Evolutionary conservation across 2,888 invertebrate genomes (phyloP).

Genomic region (Drosophila vallismaia): DNA sequence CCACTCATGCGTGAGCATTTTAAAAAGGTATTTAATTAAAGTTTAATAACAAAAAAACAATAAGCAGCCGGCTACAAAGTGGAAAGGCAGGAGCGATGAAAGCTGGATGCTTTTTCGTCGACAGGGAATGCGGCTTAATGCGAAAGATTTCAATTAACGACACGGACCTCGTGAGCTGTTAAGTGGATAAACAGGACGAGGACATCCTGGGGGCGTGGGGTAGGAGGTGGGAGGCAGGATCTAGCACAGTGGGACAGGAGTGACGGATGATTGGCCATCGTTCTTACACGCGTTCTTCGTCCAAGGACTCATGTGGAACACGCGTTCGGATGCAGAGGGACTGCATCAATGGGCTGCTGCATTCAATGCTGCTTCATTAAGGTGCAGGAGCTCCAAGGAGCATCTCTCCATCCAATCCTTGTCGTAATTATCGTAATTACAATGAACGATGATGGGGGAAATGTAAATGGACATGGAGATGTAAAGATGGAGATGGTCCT

Average conservation of each 20-base stretch:
- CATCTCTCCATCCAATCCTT: slow-evolving; percentile 42
- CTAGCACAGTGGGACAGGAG: background rate
- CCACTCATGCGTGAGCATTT: slow-evolving; percentile 66
- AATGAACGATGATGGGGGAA: slow-evolving; percentile 61
- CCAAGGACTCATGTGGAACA: slow-evolving; percentile 24
- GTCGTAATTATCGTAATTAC: slow-evolving; percentile 76
- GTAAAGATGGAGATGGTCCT: slow-evolving; percentile 9
- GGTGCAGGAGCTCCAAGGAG: slow-evolving; percentile 52
- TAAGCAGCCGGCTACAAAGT: slow-evolving; percentile 29
- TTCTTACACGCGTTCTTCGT: too few species aligned
- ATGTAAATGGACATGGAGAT: slow-evolving; percentile 50
- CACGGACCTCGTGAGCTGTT: slow-evolving; percentile 57
- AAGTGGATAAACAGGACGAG: slow-evolving; percentile 66
- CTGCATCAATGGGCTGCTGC: slow-evolving; percentile 39
- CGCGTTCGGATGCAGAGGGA: slow-evolving; percentile 20
- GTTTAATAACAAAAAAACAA: slow-evolving; percentile 65
- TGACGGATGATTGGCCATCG: slow-evolving; percentile 27
- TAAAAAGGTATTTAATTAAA: slow-evolving; percentile 76
- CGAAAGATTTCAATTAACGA: slow-evolving; percentile 74
- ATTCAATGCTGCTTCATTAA: slow-evolving; percentile 73
- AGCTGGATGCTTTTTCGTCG: too few species aligned
- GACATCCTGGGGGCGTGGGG: slow-evolving; percentile 3
- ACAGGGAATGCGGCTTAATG: slow-evolving; percentile 56
- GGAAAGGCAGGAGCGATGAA: background rate
- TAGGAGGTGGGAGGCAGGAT: background rate